Conservation (phyloP, 2,888 invertebrate species). For the Trisateles emortualis region DNA sequence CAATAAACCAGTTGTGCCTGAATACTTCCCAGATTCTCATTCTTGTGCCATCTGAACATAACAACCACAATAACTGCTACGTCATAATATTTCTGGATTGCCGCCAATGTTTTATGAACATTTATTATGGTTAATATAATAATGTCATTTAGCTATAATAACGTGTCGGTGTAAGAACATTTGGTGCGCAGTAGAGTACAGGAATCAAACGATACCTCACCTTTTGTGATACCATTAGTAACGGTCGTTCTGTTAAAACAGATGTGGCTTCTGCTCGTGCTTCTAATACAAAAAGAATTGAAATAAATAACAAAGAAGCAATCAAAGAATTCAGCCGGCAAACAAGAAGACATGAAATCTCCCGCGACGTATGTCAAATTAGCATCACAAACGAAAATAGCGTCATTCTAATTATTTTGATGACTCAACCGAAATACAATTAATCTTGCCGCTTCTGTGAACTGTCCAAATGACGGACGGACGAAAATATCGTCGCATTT, state of each 20-base stretch:
- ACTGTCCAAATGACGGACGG: conserved; percentile 85
- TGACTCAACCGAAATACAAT: conserved; percentile 87
- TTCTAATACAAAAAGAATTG: conserved; percentile 51
- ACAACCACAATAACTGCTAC: conserved; percentile 64
- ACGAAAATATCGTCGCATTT: conserved; percentile 86
- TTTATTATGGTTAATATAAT: conserved; percentile 63
- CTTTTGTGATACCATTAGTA: conserved; percentile 41
- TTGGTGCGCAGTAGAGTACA: conserved; percentile 26
- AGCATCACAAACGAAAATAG: conserved; percentile 86
- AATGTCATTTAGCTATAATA: conserved; percentile 60
- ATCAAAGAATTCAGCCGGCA: conserved; percentile 76
- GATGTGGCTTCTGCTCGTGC: conserved; percentile 46
- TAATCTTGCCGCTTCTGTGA: conserved; percentile 86
- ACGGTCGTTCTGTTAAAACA: conserved; percentile 47
- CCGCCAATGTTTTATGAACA: conserved; percentile 75
- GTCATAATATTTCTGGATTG: conserved; percentile 73
- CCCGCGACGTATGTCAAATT: conserved; percentile 87
- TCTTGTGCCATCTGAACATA: conserved; percentile 60
- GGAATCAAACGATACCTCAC: conserved; percentile 30
- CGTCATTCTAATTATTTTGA: conserved; percentile 87
- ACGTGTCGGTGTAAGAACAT: conserved; percentile 40
- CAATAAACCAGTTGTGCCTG: conserved; percentile 72
- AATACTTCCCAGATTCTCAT: conserved; percentile 70
- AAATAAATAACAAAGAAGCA: conserved; percentile 74
- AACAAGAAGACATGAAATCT: conserved; percentile 80